Evolutionary conservation across 1,140 invertebrate genomes (phyloP).

Genomic region (Pseudomyrmex flavicornis): DNA sequence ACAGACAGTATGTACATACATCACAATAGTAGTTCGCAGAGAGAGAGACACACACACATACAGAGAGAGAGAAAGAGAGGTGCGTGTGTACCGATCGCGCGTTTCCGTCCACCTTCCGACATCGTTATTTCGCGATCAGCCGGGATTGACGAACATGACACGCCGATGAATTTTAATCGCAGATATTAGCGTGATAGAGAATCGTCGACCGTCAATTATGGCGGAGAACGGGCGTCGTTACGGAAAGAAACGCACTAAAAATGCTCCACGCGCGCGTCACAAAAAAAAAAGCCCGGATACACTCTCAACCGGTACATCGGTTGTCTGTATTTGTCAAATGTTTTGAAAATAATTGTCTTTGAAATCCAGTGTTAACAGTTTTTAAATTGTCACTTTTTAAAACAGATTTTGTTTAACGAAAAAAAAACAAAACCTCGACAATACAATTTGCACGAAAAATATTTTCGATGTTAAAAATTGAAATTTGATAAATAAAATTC

Average conservation of each 20-base stretch:
- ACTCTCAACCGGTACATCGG: no score
- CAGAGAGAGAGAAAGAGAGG: constrained; percentile 16
- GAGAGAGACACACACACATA: not conserved
- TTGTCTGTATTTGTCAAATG: no score
- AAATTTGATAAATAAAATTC: no score
- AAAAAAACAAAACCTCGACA: no score
- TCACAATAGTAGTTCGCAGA: constrained; percentile 36
- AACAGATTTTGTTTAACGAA: not conserved
- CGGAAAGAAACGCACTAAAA: no score
- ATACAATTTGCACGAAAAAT: no score
- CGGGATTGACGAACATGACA: constrained; percentile 53
- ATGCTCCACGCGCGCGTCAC: no score
- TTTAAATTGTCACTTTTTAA: not conserved
- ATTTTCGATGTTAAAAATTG: no score
- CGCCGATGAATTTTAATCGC: constrained; percentile 59
- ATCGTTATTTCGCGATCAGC: constrained; percentile 67
- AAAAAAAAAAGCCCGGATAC: no score
- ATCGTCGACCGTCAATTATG: constrained; percentile 60
- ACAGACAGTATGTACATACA: constrained; percentile 20
- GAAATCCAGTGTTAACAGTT: no score
- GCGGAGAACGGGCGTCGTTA: not conserved
- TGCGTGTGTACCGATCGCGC: not conserved
- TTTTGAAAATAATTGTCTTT: no score
- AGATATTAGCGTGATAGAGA: not conserved
- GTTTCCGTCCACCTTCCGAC: constrained; percentile 31